A percentile compares a stretch with the other conserved stretches of the same genome.
phyloP scores from a whole-genome alignment of 1,140 invertebrate genomes.

The Eriocheir sinensis region DNA sequence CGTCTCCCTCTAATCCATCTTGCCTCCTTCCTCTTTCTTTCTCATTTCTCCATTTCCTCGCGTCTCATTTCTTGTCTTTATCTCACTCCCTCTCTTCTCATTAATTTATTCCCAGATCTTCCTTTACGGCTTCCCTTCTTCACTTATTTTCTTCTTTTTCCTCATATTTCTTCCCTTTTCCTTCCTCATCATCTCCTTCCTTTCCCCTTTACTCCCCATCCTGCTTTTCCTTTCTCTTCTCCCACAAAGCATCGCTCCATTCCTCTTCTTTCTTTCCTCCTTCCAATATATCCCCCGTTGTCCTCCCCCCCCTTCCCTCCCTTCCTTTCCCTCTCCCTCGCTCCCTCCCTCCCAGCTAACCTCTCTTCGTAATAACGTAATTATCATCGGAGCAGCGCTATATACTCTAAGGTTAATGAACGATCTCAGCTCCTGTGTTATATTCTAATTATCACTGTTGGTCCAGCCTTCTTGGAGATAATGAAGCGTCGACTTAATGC shows the following conservation, averaged over 20 bases:
- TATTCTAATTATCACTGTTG: constrained; percentile 16
- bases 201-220: too few species aligned
- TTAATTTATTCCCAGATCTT: too few species aligned
- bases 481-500: background rate
- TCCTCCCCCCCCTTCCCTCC: background rate
- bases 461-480: background rate
- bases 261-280: too few species aligned
- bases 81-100: background rate
- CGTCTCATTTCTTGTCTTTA: too few species aligned
- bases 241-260: too few species aligned
- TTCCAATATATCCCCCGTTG: background rate
- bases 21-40: background rate
- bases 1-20: background rate
- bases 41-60: background rate
- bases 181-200: background rate
- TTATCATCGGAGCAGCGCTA: background rate
- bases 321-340: background rate
- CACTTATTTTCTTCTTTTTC: background rate
- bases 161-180: background rate
- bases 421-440: background rate
- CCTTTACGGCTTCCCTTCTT: too few species aligned
- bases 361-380: constrained; percentile 5
- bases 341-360: background rate
- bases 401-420: constrained; percentile 25
- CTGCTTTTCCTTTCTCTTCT: background rate